Base-by-base conservation (phyloP, 92 coral and sea anemone genomes). In the Phenganax stokvisi region DNA sequence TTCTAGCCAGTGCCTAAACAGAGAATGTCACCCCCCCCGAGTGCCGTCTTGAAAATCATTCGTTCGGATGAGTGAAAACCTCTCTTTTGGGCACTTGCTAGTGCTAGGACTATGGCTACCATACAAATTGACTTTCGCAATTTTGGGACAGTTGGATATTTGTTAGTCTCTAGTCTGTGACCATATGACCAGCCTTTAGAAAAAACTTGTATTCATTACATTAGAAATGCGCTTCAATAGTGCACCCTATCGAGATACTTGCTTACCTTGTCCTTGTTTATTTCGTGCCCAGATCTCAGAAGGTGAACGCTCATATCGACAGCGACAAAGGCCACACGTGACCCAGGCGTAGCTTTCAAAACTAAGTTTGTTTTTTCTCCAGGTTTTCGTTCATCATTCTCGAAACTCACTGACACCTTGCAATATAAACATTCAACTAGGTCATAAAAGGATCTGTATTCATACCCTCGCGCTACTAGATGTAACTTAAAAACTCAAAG, bases 271-370 rank as follows among this genome's bases (percentile, higher is more conserved):
- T 83, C 85, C 28, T 82, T 74, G 6, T 87, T 87, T 28, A 94
- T 83, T 51, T 92, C 97, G 75, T 92, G 90, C 44, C 92, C 97
- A 31, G 84, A 84, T 80, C 86, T 87, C 71, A 94, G 76, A 11
- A 94, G 71, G 71, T 92, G 91, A 12, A 94, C 94, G 57, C 98
- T 94, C 75, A 88, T 92, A 85, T 94, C 98, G 20, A 94, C 98
- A 16, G 94, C 98, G 56, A 92, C 87, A 52, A 94, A 63, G 28
- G 97, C 98, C 30, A 94, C 97, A 27, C 88, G 88, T 55, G 98
- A 94, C 7, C 98, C 98, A 1, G 92, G 91, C 8, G 90, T 89
- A 2, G 97, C 98, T 54, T 84, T 84, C 68, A 94, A 77, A 1
- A 85, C 85, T 71, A 94, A 74, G 31, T 80, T 87, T 54, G 96